phyloP scores from a whole-genome alignment of 2,797 vertebrate genomes.

The Synaphobranchus kaupii region DNA sequence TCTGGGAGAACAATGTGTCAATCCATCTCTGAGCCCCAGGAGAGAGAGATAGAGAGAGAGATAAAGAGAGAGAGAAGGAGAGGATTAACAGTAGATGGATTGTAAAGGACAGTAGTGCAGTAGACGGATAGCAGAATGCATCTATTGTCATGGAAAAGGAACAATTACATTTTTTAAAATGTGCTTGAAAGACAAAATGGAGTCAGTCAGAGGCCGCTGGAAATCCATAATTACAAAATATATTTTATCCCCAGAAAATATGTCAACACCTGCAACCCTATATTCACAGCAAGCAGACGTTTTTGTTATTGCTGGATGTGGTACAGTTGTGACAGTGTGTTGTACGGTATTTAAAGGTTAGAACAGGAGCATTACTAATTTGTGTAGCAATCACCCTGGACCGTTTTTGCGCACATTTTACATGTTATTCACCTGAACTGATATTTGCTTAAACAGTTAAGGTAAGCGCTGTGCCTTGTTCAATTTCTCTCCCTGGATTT shows the following conservation, averaged over 20 bases:
- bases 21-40: too few relatives aligned
- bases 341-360: too few relatives aligned
- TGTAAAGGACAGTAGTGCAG: not conserved
- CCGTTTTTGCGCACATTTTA: too few relatives aligned
- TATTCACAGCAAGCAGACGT: not conserved
- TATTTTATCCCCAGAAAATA: slow-evolving; percentile 57
- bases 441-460: not conserved
- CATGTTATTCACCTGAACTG: too few relatives aligned
- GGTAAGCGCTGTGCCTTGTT: not conserved
- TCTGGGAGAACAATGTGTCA: too few relatives aligned
- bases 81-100: too few relatives aligned
- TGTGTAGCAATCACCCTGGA: too few relatives aligned
- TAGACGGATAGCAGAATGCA: not conserved
- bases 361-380: too few relatives aligned
- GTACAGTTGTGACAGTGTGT: not conserved
- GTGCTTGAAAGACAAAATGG: slow-evolving; percentile 48
- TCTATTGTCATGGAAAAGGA: slow-evolving; percentile 16
- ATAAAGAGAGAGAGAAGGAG: not conserved
- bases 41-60: too few relatives aligned
- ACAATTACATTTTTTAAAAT: slow-evolving; percentile 49
- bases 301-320: not conserved
- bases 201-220: slow-evolving; percentile 62
- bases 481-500: not conserved
- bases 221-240: slow-evolving; percentile 75
- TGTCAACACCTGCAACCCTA: slow-evolving; percentile 62